A percentile compares a stretch with the other conserved stretches of the same genome.
These are phyloP conservation scores for Gasterosteus nipponicus DNA, from an alignment of 2,113 vertebrate species.

Conservation along the genomic window DNA sequence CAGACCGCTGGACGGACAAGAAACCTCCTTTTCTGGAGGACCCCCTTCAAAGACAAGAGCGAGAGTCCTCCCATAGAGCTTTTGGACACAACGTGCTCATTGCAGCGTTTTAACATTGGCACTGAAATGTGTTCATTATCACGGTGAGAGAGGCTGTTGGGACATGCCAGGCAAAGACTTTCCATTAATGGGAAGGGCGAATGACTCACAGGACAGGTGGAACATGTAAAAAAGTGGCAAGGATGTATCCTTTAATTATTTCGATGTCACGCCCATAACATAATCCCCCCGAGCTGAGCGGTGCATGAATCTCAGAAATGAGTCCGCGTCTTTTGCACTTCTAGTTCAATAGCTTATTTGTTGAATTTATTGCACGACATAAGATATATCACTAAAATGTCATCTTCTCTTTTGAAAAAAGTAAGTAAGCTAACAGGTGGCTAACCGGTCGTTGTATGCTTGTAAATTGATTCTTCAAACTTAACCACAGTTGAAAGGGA, in stretches of 20 bases:
- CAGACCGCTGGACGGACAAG: neutral
- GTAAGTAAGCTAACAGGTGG: neutral
- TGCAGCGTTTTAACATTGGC: conserved; percentile 35
- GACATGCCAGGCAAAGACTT: conserved; percentile 1
- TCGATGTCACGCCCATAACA: neutral
- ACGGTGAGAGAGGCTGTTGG: neutral
- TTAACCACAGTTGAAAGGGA: neutral
- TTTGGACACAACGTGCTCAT: neutral
- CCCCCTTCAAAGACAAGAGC: neutral
- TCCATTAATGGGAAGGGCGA: neutral
- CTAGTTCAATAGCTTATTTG: neutral
- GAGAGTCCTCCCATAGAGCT: neutral
- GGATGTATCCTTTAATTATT: neutral
- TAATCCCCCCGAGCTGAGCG: no score
- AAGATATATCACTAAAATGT: neutral
- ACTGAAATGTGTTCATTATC: conserved; percentile 15
- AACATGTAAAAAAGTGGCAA: neutral
- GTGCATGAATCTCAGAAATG: no score
- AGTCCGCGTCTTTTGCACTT: neutral
- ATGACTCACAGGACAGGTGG: neutral
- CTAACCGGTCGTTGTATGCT: no score
- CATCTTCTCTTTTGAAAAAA: neutral
- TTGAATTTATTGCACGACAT: neutral
- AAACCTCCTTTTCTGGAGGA: neutral
- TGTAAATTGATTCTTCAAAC: neutral